Evolutionary conservation across 2,113 vertebrate genomes (phyloP), one percentile per base, ranked within the genome.

Genomic region (Merops nubicus): DNA sequence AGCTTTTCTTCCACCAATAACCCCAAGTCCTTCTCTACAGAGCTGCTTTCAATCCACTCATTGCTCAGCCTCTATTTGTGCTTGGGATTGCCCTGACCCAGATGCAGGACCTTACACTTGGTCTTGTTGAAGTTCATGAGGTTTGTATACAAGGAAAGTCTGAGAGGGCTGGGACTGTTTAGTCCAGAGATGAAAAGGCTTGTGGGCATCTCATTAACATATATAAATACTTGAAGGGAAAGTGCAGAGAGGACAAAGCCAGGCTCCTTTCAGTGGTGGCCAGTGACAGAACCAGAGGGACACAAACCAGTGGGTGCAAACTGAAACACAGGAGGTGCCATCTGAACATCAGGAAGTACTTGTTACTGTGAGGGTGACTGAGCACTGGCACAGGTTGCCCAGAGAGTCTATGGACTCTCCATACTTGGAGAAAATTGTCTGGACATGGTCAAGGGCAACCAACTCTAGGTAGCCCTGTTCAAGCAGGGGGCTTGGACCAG

Each of bases 361-460:
- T 79, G 0, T 26, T 59, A 8, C 7, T 34, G 17, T 43, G n/a
- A 85, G 4, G 8, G 31, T 53, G 54, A 50, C 15, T 1, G 1
- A 60, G 8, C 50, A 45, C 18, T 34, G 10, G 40, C 12, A 38
- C 5, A 31, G 48, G 34, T 16, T 70, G 15, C 56, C 19, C n/a
- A 34, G 57, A 11, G 48, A 47, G 8, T 2, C 17, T 40, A 5
- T 31, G 15, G 29, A 63, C 19, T 25, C 47, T 72, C 40, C 19
- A 15, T 48, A 23, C 40, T 29, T 47, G n/a, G n/a, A 63, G 26
- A 70, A 76, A 42, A 6, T 8, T 3, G 1, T 26, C 11, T 54
- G 23, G 22, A 59, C 28, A 12, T 6, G 2, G 12, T 48, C n/a
- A 22, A 4, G 6, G n/a, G 5, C 20, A 77, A 53, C 7, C 0